Conservation (phyloP, 2,888 invertebrate species). For the Uloborus plumipes region DNA sequence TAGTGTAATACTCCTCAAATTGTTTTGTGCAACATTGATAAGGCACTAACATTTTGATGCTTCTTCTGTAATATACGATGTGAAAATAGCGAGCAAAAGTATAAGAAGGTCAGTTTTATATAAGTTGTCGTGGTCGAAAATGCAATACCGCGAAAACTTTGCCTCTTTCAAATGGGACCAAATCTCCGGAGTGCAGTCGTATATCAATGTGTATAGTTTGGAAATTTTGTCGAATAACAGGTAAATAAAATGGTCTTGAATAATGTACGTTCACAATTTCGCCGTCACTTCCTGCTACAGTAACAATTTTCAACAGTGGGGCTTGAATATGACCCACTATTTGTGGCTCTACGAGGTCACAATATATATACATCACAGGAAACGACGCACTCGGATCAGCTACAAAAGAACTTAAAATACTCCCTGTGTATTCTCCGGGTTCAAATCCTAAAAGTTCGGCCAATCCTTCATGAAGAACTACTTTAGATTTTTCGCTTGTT, state of each 20-base stretch:
- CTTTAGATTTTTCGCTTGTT: not conserved
- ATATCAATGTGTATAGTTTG: conserved; percentile 18
- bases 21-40: conserved; percentile 5
- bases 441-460: not conserved
- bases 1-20: conserved; percentile 16
- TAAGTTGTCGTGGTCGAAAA: not conserved
- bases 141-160: not conserved
- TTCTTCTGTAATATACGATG: not conserved
- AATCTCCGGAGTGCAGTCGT: not conserved
- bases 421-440: not conserved
- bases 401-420: not conserved
- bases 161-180: conserved; percentile 33
- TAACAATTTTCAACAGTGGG: conserved; percentile 20
- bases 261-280: conserved; percentile 17
- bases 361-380: not conserved
- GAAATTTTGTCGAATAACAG: conserved; percentile 22
- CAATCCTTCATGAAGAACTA: not conserved
- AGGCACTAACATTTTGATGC: not conserved
- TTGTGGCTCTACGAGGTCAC: conserved; percentile 9
- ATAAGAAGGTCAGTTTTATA: not conserved
- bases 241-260: conserved; percentile 21
- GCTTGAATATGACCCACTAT: conserved; percentile 15
- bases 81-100: too few species aligned
- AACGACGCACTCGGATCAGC: not conserved
- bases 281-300: conserved; percentile 9